phyloP scores from a whole-genome alignment of 2,113 vertebrate species.

The Gallinago undulata region DNA sequence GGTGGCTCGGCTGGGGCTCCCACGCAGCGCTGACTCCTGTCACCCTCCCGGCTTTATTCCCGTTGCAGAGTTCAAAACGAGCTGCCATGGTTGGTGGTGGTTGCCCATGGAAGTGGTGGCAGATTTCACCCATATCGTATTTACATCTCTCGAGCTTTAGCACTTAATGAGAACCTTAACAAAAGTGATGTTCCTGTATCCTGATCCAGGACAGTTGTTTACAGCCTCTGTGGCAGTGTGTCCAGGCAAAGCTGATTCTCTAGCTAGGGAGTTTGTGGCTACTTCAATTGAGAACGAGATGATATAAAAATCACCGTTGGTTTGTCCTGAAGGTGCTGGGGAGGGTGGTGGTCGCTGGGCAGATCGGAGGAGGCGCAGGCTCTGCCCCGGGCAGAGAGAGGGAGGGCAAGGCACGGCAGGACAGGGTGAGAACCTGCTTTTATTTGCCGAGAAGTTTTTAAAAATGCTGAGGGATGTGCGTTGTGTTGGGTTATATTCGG shows the following conservation, averaged over 20 bases:
- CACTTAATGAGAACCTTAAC: neutral
- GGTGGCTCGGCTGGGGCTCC: neutral
- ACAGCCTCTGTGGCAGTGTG: neutral
- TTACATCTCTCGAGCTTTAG: neutral
- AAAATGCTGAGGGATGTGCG: neutral
- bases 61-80: neutral
- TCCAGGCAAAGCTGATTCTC: neutral
- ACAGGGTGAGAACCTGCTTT: neutral
- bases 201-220: neutral
- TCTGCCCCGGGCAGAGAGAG: neutral
- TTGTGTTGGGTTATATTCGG: neutral
- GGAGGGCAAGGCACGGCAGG: neutral
- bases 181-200: neutral
- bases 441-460: neutral
- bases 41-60: neutral
- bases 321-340: neutral
- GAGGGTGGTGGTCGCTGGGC: neutral
- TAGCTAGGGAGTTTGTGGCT: neutral
- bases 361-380: neutral
- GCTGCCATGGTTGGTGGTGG: neutral
- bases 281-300: neutral
- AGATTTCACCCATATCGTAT: neutral
- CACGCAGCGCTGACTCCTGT: fast-evolving
- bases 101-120: neutral
- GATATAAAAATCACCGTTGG: neutral